Conservation (phyloP, 2,113 vertebrate species). For the Albula glossodonta region DNA sequence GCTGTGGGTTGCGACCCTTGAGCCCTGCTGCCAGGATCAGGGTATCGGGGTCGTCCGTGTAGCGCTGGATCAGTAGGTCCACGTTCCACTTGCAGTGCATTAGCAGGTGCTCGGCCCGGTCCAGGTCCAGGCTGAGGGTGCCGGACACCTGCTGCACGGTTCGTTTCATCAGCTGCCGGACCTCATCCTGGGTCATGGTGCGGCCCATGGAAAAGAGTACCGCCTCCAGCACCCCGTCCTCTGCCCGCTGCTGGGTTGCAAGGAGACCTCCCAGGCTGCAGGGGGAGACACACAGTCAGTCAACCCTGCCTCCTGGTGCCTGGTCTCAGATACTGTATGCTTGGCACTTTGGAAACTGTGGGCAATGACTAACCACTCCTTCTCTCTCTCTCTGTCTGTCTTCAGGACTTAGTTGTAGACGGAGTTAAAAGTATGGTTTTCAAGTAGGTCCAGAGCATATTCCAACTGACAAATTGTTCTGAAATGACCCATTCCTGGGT, state of each 20-base stretch:
- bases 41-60: conserved; percentile 77
- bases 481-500: neutral
- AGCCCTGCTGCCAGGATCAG: conserved; percentile 82
- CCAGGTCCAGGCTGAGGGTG: conserved; percentile 78
- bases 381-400: neutral
- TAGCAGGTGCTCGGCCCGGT: conserved; percentile 85
- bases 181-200: conserved; percentile 89
- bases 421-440: neutral
- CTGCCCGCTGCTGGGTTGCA: conserved; percentile 43
- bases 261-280: conserved; percentile 50
- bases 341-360: neutral
- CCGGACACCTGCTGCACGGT: conserved; percentile 83
- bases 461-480: neutral
- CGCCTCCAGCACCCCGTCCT: conserved; percentile 80
- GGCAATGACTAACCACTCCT: neutral
- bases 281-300: conserved; percentile 39
- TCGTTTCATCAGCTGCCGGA: conserved; percentile 83
- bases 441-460: neutral
- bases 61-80: conserved; percentile 85
- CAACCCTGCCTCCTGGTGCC: neutral
- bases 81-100: conserved; percentile 89
- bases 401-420: neutral
- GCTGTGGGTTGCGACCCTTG: conserved; percentile 70
- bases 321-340: neutral
- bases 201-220: conserved; percentile 85